These are phyloP conservation scores for Periophthalmodon schlosseri DNA, from an alignment of 2,113 vertebrate species.

Conservation along the genomic window DNA sequence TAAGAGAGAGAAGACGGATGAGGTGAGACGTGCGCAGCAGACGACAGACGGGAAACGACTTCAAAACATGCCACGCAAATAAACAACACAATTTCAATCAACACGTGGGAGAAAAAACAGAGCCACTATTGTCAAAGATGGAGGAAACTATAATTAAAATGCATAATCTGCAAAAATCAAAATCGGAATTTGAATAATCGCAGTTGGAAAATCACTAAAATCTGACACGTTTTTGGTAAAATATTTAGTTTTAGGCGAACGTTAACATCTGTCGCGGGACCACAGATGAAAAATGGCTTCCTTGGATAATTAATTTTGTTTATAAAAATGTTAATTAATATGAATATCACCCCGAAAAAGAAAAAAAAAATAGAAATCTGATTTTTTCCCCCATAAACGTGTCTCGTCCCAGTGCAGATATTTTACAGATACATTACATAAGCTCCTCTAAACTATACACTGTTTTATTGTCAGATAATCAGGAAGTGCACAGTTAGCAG, in stretches of 20 bases:
- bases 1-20: conserved; percentile 31
- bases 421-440: no score
- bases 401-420: no score
- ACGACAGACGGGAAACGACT: conserved; percentile 48
- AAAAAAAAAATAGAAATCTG: no score
- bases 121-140: neutral
- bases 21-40: conserved; percentile 29
- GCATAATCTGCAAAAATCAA: neutral
- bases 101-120: conserved; percentile 7
- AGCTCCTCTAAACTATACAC: no score
- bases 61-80: conserved; percentile 32
- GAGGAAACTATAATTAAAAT: neutral
- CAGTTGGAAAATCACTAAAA: neutral
- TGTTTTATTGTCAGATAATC: no score
- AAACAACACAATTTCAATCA: conserved; percentile 23
- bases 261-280: no score
- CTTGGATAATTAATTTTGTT: no score
- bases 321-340: no score
- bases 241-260: neutral
- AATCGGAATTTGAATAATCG: neutral
- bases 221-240: neutral
- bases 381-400: no score
- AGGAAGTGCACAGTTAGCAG: no score
- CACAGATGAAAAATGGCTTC: no score
- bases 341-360: no score